phyloP scores from a whole-genome alignment of 2,797 vertebrate genomes.

The Harpagifer antarcticus region DNA sequence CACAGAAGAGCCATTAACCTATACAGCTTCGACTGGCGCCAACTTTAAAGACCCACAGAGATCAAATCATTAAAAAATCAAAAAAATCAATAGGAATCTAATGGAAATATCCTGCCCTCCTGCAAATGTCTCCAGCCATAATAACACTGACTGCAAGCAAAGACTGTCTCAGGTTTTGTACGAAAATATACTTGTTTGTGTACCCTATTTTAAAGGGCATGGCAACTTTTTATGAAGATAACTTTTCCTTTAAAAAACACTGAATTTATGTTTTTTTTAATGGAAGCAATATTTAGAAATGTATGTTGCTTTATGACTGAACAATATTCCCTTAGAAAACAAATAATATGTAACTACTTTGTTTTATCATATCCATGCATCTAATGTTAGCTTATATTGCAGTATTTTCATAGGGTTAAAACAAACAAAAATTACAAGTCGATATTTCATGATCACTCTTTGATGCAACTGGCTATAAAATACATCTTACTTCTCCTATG shows the following conservation, averaged over 20 bases:
- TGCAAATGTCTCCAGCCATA: slow-evolving; percentile 9
- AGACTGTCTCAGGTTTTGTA: not conserved
- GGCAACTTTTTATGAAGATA: not conserved
- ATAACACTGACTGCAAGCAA: slow-evolving; percentile 4
- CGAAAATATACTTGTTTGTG: slow-evolving; percentile 1
- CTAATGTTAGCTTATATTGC: not conserved
- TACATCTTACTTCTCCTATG: not conserved
- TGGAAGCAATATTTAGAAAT: not conserved
- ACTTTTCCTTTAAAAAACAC: not conserved
- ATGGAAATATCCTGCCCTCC: slow-evolving; percentile 39
- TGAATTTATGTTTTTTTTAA: not conserved
- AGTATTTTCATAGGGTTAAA: not conserved
- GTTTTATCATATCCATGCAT: not conserved
- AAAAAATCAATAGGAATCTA: slow-evolving; percentile 59
- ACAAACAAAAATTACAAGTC: slow-evolving; percentile 1
- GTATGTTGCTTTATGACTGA: not conserved
- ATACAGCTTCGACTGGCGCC: slow-evolving; percentile 42
- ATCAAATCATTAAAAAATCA: slow-evolving; percentile 56
- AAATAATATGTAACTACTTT: not conserved
- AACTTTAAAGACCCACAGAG: slow-evolving; percentile 36
- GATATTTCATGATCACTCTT: not conserved
- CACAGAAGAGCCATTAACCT: slow-evolving; percentile 68
- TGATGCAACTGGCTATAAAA: not conserved
- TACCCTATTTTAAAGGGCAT: not conserved
- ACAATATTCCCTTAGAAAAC: not conserved